Evolutionary conservation across 2,113 vertebrate species (phyloP), one percentile per base, ranked within the genome.

Genomic region (Thermophis baileyi): DNA sequence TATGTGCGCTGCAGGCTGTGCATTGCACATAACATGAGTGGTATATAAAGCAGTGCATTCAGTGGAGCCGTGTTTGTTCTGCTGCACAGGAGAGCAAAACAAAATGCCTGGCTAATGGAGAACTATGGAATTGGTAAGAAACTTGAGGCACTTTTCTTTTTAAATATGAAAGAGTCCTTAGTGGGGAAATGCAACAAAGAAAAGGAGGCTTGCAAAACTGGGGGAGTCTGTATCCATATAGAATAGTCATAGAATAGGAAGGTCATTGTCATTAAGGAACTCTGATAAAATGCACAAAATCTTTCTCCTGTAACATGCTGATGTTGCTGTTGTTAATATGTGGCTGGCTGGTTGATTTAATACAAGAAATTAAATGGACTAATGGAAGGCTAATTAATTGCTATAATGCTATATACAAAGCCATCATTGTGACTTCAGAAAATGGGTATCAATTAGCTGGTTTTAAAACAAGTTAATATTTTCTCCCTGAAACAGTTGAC

Each of bases 21-120:
- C 88, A 0, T 69, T 94, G 86, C 91, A 0, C 87, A 94, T 97
- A 96, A 97, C 96, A 96, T 94, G 96, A 96, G 95, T 93, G 93
- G 0, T 86, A 89, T 93, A 90, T 60, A 35, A 44, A 95, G 88
- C 95, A 91, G 95, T 95, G 94, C 96, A 95, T 95, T 96, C 50
- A 95, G 25, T 90, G 94, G 94, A 95, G 96, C 96, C 95, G 95
- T 97, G 94, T 94, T 96, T 94, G 87, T 27, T 94, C 49, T 55
- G 93, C 7, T 30, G 0, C 89, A 35, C 11, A 40, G 53, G 49
- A 25, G 81, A 86, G 91, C 85, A 57, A 22, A 88, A 88, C 90
- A 93, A 94, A 93, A 93, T 94, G 88, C 86, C 49, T 51, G 89
- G 24, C 94, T 92, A 90, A 97, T 97, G 96, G 96, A 96, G 94